These are phyloP conservation scores for Rhea americana DNA, from an alignment of 2,113 vertebrate species.

Conservation along the genomic window DNA sequence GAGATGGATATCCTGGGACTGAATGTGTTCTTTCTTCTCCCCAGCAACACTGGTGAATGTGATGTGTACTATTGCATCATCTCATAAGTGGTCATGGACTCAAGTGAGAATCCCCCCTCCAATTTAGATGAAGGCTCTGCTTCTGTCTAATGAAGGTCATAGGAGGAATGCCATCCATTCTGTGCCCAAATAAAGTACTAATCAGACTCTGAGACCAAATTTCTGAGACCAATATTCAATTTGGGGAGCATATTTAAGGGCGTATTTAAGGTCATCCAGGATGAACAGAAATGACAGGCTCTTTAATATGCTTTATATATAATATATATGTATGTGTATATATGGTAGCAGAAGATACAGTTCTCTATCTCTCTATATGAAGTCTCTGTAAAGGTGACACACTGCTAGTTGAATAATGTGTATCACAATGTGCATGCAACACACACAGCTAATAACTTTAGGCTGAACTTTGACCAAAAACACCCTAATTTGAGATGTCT, in stretches of 20 bases:
- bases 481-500: background rate
- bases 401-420: background rate
- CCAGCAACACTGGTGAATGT: background rate
- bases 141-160: background rate
- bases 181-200: background rate
- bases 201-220: background rate
- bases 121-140: background rate
- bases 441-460: background rate
- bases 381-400: background rate
- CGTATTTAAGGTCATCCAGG: background rate
- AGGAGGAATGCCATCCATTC: background rate
- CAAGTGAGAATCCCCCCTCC: background rate
- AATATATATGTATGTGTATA: background rate
- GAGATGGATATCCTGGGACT: background rate
- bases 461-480: background rate
- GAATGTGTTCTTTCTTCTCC: background rate
- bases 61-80: background rate
- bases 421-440: background rate
- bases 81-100: background rate
- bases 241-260: background rate
- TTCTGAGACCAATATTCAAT: background rate
- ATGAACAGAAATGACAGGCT: no score
- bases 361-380: background rate
- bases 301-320: no score
- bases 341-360: no score